Base-by-base conservation (phyloP, 2,888 invertebrate genomes). In the Cephus spinipes region DNA sequence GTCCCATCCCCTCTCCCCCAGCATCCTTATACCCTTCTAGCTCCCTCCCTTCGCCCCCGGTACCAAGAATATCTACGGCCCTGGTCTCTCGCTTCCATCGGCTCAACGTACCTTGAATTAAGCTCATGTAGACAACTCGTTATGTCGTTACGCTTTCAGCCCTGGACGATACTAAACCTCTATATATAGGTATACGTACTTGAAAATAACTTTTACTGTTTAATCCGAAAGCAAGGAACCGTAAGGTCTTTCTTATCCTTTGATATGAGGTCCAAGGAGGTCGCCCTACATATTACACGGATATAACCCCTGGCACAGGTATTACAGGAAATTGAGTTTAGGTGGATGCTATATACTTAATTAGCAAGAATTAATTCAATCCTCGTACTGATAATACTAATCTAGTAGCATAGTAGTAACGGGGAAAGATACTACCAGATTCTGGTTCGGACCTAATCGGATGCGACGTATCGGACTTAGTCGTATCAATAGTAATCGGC, bases 61-160 rank as follows among this genome's bases (percentile, higher is more conserved):
- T 12, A 71, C 71, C 12, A 31, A 31, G 71, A 31, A 31, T 71
- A 71, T 55, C 23, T 71, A 71, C 71, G 71, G 71, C 32, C 71
- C 71, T 71, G 12, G 23, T 55, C 55, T 55, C 55, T 55, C 55
- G 9, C 55, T 55, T 31, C 32, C 32, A 23, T 73, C 73, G 83
- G 83, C 86, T 87, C 85, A 88, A 83, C 86, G 85, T 84, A 86
- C 87, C 85, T 87, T 84, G 87, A 87, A 89, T 89, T 89, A 89
- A 87, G 84, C 87, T 86, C 85, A 84, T 85, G 85, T 85, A 87
- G 85, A 88, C 87, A 85, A 87, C 86, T 87, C 85, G 88, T 86
- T 87, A 87, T 84, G 84, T 87, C 87, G 85, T 88, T 87, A 87
- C 80, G 78, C 77, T 35, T 40, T 77, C 73, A 71, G 75, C 77